These are phyloP conservation scores for Mustela lutreola DNA, from an alignment of 2,113 vertebrate genomes.

Conservation along the genomic window DNA sequence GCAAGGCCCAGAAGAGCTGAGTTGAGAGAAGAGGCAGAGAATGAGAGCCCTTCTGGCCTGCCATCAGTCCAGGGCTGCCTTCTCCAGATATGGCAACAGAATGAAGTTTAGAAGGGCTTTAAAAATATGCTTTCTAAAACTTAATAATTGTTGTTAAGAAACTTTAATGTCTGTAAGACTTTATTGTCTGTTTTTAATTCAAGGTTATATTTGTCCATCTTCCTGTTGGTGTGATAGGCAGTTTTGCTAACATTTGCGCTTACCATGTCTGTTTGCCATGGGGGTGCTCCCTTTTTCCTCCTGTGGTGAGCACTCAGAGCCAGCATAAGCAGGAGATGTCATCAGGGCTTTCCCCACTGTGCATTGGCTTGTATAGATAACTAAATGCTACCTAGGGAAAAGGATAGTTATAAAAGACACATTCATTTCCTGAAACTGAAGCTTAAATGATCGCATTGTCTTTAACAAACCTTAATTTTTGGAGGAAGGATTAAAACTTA, in stretches of 20 bases:
- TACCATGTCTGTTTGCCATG: not conserved
- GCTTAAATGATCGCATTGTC: not conserved
- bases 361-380: constrained; percentile 8
- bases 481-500: constrained; percentile 55
- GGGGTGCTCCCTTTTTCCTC: not conserved
- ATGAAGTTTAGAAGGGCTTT: not conserved
- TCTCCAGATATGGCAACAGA: not conserved
- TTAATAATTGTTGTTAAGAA: not conserved
- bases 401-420: constrained; percentile 43
- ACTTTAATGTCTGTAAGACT: not conserved
- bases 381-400: constrained; percentile 43
- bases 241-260: accelerated
- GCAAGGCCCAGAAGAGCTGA: not conserved
- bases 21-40: not conserved
- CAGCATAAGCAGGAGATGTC: not conserved
- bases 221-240: too few species aligned
- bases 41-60: accelerated
- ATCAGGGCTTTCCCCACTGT: not conserved
- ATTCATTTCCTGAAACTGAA: constrained; percentile 59
- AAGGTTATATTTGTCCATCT: not conserved
- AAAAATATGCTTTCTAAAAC: not conserved
- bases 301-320: accelerated
- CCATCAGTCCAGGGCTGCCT: not conserved
- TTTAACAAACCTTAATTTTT: constrained; percentile 44
- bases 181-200: not conserved